Conservation (phyloP, 2,113 vertebrate species). For the Myodes glareolus region DNA sequence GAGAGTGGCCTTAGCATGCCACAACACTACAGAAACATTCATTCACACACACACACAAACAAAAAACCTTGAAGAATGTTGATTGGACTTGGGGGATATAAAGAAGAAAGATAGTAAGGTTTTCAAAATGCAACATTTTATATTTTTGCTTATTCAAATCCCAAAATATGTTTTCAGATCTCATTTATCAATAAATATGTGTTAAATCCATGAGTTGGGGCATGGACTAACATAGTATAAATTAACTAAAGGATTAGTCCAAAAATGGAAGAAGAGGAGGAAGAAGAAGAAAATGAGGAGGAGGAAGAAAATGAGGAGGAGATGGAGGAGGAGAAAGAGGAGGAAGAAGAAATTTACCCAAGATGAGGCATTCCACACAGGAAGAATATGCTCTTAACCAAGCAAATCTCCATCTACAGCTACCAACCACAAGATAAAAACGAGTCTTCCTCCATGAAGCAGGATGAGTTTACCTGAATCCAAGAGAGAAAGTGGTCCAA, state of each 20-base stretch:
- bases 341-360: background rate
- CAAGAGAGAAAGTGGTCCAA: background rate
- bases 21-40: background rate
- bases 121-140: background rate
- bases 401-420: background rate
- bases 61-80: background rate
- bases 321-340: background rate
- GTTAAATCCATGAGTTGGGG: background rate
- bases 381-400: background rate
- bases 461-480: background rate
- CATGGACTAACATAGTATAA: background rate
- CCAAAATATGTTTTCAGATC: background rate
- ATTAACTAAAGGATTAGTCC: background rate
- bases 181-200: background rate
- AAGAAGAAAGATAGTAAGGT: background rate
- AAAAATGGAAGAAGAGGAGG: background rate
- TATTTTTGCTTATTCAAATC: fast-evolving
- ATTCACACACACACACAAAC: background rate
- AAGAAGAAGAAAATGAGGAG: background rate
- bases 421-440: too few species aligned
- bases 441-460: background rate
- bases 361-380: background rate
- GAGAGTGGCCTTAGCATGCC: background rate
- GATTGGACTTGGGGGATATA: too few species aligned
- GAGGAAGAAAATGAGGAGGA: background rate